phyloP scores from a whole-genome alignment of 92 coral and sea anemone species.

The Zoanthus sociatus region DNA sequence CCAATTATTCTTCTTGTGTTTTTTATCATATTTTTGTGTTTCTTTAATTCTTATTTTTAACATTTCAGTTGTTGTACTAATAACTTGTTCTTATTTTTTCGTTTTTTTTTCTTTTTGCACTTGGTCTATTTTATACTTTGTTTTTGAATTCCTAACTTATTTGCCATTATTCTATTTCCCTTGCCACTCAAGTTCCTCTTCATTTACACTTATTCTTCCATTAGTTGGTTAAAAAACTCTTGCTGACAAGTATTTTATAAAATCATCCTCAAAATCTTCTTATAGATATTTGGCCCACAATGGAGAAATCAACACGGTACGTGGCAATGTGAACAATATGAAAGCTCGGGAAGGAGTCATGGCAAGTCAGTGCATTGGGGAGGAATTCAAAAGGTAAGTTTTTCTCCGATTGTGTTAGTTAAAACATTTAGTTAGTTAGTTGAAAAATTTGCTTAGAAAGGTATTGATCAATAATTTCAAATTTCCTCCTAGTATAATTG shows the following conservation, averaged over 20 bases:
- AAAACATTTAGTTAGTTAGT: too few species aligned
- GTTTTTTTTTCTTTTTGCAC: background rate
- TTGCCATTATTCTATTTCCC: too few species aligned
- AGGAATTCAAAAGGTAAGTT: conserved; percentile 77
- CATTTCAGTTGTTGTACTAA: background rate
- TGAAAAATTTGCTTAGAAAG: too few species aligned
- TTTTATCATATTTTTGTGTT: background rate
- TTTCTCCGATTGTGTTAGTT: too few species aligned
- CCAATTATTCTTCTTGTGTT: background rate
- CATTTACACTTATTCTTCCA: too few species aligned
- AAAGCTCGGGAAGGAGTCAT: conserved; percentile 92
- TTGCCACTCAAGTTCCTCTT: too few species aligned
- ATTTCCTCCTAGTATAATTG: too few species aligned
- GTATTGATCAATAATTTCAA: too few species aligned
- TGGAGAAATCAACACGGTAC: conserved; percentile 97
- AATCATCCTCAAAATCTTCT: background rate
- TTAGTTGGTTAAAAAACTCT: background rate
- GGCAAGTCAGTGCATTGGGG: conserved; percentile 87
- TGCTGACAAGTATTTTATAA: background rate
- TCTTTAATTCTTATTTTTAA: background rate
- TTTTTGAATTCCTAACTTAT: too few species aligned
- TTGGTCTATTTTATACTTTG: too few species aligned
- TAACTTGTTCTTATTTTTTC: too few species aligned
- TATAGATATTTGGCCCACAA: conserved; percentile 93
- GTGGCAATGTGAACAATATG: conserved; percentile 98